phyloP scores from a whole-genome alignment of 2,113 vertebrate genomes.

The Malurus melanocephalus region DNA sequence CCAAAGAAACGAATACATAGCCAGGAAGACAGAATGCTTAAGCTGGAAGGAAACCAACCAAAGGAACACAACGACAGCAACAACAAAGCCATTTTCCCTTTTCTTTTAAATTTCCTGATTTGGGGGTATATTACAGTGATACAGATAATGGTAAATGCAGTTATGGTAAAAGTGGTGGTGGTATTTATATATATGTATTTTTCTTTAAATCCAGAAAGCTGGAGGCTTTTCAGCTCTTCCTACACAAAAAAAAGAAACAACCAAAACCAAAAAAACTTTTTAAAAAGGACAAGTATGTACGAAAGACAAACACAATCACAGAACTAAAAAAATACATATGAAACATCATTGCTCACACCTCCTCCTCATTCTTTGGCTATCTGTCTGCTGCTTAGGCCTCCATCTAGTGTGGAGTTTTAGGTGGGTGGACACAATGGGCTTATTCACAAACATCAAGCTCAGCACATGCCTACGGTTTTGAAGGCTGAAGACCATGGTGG shows the following conservation, averaged over 20 bases:
- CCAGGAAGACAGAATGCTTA: constrained; percentile 49
- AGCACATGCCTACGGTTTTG: constrained; percentile 17
- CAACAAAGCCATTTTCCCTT: constrained; percentile 22
- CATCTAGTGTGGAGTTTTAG: background rate
- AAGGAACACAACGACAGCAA: constrained; percentile 44
- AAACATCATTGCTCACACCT: constrained; percentile 31
- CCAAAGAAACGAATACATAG: constrained; percentile 47
- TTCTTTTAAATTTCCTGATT: background rate
- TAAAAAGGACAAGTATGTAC: background rate
- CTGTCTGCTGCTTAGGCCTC: constrained; percentile 39
- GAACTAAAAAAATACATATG: constrained; percentile 10
- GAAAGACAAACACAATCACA: constrained; percentile 12
- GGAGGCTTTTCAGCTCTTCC: background rate
- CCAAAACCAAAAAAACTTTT: background rate
- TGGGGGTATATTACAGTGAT: background rate
- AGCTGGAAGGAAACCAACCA: constrained; percentile 53
- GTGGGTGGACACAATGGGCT: constrained; percentile 52
- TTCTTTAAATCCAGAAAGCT: background rate
- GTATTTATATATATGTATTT: background rate
- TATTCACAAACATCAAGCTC: constrained; percentile 31
- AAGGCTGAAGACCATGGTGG: background rate
- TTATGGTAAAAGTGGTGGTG: background rate
- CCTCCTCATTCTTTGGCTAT: constrained; percentile 55
- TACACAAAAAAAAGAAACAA: background rate
- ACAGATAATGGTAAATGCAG: background rate